phyloP scores from a whole-genome alignment of 2,797 vertebrate species.

The Lepidocolaptes lacrymiger region DNA sequence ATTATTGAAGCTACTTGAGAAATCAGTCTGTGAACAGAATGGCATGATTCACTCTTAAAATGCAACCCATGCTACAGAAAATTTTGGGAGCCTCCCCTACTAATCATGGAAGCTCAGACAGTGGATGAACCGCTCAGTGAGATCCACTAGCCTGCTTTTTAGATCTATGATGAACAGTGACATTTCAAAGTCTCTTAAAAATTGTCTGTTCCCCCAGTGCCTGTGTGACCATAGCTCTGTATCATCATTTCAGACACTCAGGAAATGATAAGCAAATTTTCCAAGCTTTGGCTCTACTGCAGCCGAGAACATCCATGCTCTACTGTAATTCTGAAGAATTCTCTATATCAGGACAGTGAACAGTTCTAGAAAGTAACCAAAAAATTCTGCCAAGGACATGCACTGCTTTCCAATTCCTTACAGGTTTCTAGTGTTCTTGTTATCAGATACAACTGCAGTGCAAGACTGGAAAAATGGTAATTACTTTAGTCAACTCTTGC shows the following conservation, averaged over 20 bases:
- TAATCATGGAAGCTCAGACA: background rate
- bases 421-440: background rate
- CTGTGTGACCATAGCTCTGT: background rate
- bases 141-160: background rate
- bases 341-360: background rate
- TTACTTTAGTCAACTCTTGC: background rate
- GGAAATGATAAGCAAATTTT: background rate
- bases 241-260: background rate
- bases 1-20: conserved; percentile 43
- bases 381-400: background rate
- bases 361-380: background rate
- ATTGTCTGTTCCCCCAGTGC: background rate
- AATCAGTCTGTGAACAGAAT: conserved; percentile 39
- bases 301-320: background rate
- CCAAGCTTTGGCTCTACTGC: background rate
- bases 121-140: background rate
- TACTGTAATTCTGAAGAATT: background rate
- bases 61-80: background rate
- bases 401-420: background rate
- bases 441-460: background rate
- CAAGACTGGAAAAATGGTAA: background rate
- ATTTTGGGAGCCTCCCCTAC: background rate
- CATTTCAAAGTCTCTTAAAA: background rate
- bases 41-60: conserved; percentile 34
- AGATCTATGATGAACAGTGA: background rate